phyloP scores from a whole-genome alignment of 2,113 vertebrate species.

The Corythoichthys haematopterus region DNA sequence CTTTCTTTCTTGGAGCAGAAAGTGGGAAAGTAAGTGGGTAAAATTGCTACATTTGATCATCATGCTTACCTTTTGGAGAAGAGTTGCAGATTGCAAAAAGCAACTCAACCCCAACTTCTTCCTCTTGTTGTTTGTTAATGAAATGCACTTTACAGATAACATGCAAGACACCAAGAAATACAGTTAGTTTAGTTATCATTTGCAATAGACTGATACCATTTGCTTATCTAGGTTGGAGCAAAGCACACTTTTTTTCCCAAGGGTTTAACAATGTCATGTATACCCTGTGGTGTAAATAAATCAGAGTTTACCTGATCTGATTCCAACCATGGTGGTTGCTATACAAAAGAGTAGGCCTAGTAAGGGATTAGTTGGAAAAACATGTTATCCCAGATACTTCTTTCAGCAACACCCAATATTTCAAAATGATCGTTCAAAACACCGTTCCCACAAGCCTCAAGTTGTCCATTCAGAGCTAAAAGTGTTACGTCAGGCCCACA shows the following conservation, averaged over 20 bases:
- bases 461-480: constrained; percentile 55
- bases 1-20: constrained; percentile 72
- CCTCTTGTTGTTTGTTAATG: constrained; percentile 40
- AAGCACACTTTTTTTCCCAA: neutral
- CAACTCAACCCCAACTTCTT: constrained; percentile 22
- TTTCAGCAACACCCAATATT: constrained; percentile 55
- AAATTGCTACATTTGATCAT: constrained; percentile 78
- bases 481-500: constrained; percentile 57
- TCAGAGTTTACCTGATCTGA: constrained; percentile 2
- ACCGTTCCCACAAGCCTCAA: constrained; percentile 65
- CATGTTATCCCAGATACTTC: constrained; percentile 56
- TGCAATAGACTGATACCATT: neutral
- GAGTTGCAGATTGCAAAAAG: constrained; percentile 48
- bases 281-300: neutral
- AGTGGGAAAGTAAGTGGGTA: neutral
- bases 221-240: neutral
- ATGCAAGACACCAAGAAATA: constrained; percentile 22
- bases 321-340: neutral
- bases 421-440: constrained; percentile 39
- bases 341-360: constrained; percentile 48
- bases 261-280: neutral
- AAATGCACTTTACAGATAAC: constrained; percentile 50
- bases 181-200: neutral
- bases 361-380: constrained; percentile 58
- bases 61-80: constrained; percentile 67